Percentiles rank a stretch among this genome's conserved stretches.
Evolutionary conservation across 2,888 invertebrate genomes (phyloP).

Genomic region (Scrobipalpa costella): DNA sequence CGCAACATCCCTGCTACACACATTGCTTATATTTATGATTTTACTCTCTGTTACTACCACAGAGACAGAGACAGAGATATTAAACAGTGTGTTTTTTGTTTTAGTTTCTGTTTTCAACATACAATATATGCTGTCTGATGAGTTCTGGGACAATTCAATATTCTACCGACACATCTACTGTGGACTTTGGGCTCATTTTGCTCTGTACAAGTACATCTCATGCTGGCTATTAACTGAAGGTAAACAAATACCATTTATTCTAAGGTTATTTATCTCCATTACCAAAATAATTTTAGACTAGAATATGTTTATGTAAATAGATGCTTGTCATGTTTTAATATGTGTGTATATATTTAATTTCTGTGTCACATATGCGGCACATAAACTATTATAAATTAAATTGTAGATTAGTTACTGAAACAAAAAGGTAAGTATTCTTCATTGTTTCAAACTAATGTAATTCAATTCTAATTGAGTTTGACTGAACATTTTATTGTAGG

Average conservation of each 20-base stretch:
- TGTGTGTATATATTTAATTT: no score
- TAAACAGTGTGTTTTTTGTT: constrained; percentile 34
- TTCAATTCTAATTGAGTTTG: background rate
- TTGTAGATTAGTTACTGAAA: background rate
- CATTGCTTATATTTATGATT: no score
- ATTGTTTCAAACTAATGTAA: background rate
- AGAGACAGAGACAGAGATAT: background rate
- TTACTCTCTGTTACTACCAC: background rate
- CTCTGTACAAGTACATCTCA: constrained; percentile 95
- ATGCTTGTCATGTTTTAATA: no score
- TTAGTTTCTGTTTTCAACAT: constrained; percentile 84
- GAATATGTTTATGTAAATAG: background rate
- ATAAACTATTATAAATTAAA: background rate
- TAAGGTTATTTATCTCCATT: background rate
- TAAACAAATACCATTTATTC: constrained; percentile 49
- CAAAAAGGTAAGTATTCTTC: background rate
- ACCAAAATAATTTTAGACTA: background rate
- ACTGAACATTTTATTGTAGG: background rate
- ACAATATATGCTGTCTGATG: constrained; percentile 85
- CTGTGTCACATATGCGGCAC: no score
- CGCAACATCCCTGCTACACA: no score
- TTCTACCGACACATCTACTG: constrained; percentile 83
- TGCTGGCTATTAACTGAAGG: constrained; percentile 96
- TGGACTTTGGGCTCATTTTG: constrained; percentile 92
- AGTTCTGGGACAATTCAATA: constrained; percentile 79